Evolutionary conservation across 1,140 invertebrate genomes (phyloP), one percentile per base, ranked within the genome.

Genomic region (Carcinoscorpius rotundicauda): DNA sequence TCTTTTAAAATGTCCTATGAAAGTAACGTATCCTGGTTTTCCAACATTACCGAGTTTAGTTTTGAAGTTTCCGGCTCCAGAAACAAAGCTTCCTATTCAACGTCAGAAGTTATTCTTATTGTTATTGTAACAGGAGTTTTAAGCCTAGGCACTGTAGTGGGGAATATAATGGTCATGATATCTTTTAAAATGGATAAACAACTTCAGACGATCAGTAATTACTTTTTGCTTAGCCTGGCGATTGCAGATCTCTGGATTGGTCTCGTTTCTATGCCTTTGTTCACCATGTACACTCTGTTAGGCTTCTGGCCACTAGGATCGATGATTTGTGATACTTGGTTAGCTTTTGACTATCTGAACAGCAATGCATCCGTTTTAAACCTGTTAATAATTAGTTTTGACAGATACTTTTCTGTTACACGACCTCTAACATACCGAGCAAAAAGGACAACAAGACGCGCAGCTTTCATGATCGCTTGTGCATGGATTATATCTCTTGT

Each of bases 151-250:
- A 80, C 78, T 8, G 73, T 76, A 3, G 64, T 76, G 29, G 82
- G 82, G 5, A 83, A 83, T 70, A 70, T 83, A 5, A 71, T 83
- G 70, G 82, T 83, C 0, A 78, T 83, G 71, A 75, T 82, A 8
- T 76, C 78, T 29, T 81, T 82, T 69, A 78, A 78, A 70, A 73
- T 82, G 63, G 82, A 83, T 70, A 78, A 78, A 64, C 76, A 80
- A 64, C 73, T 83, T 52, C 81, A 81, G 66, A 83, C 82, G 9
- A 79, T 84, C 53, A 81, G 77, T 65, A 83, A 83, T 71, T 83
- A 82, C 66, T 83, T 84, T 70, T 71, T 83, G 6, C 71, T 83
- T 51, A 72, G 71, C 52, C 64, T 75, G 60, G 78, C 79, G n/a
- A 71, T 79, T 9, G 78, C 78, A 11, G 78, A 79, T 68, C 72